Conservation (phyloP, 1,140 invertebrate genomes). For the Streblospio benedicti region DNA sequence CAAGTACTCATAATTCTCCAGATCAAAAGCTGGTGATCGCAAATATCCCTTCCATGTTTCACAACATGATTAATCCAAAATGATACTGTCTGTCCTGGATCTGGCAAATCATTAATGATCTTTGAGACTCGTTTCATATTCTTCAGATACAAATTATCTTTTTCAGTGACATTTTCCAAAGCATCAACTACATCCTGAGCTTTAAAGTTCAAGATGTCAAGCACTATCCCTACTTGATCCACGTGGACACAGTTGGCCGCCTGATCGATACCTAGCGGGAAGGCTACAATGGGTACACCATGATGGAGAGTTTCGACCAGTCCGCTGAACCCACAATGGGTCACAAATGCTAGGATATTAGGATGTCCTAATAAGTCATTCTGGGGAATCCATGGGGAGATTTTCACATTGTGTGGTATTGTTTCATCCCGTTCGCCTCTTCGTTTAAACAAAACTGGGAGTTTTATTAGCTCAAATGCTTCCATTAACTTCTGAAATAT, state of each 20-base stretch:
- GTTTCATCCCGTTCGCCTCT: slow-evolving; percentile 49
- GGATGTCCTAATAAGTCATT: slow-evolving; percentile 63
- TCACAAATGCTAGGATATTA: slow-evolving; percentile 55
- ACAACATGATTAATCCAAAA: too few species aligned
- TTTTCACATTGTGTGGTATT: slow-evolving; percentile 60
- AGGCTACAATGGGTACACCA: slow-evolving; percentile 62
- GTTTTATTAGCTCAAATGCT: slow-evolving; percentile 47
- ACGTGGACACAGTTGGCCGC: slow-evolving; percentile 43
- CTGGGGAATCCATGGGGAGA: slow-evolving; percentile 70
- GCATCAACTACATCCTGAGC: too few species aligned
- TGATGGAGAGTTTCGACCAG: slow-evolving; percentile 64
- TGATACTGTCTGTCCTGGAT: too few species aligned
- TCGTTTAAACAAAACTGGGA: slow-evolving; percentile 52
- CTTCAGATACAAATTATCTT: too few species aligned
- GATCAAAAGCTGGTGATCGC: too few species aligned
- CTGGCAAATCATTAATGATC: too few species aligned
- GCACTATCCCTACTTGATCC: slow-evolving; percentile 35
- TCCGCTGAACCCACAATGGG: slow-evolving; percentile 65
- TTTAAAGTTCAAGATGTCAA: too few species aligned
- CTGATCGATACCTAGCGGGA: slow-evolving; percentile 64
- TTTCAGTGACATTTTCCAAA: too few species aligned
- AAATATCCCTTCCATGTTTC: too few species aligned
- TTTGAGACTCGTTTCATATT: too few species aligned
- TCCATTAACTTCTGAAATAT: too few species aligned
- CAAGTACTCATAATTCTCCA: too few species aligned